These are phyloP conservation scores for Mesorhabditis spiculigera DNA, from an alignment of 2,888 invertebrate species.

Conservation along the genomic window DNA sequence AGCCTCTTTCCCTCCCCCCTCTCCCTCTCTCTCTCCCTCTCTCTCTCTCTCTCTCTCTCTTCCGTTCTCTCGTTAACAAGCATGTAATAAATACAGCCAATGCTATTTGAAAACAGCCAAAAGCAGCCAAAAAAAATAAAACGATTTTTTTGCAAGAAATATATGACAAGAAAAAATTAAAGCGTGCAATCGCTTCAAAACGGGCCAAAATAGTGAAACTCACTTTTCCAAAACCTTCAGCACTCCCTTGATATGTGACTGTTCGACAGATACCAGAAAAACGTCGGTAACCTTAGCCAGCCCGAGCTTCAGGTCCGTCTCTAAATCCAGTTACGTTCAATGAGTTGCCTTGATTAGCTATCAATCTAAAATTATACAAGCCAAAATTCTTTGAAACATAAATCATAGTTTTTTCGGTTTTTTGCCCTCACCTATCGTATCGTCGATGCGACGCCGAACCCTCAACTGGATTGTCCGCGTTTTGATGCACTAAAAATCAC, in stretches of 20 bases:
- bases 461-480: background rate
- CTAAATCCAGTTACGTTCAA: background rate
- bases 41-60: too few relatives aligned
- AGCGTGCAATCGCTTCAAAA: background rate
- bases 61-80: too few relatives aligned
- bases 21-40: too few relatives aligned
- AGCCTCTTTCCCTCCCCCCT: too few relatives aligned
- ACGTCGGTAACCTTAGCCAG: slow-evolving; percentile 2
- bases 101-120: too few relatives aligned
- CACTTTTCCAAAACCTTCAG: background rate
- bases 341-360: background rate
- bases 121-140: background rate
- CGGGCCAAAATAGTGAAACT: background rate
- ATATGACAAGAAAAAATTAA: background rate
- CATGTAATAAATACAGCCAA: too few relatives aligned
- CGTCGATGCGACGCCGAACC: slow-evolving; percentile 2
- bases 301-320: background rate
- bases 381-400: too few relatives aligned
- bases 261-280: slow-evolving; percentile 2
- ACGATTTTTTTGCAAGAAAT: background rate
- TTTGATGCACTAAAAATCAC: background rate
- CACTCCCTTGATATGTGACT: background rate
- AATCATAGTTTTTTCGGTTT: too few relatives aligned
- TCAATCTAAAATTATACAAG: too few relatives aligned
- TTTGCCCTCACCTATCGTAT: background rate